phyloP scores from a whole-genome alignment of 2,888 invertebrate genomes.

The Drosophila seclusa region DNA sequence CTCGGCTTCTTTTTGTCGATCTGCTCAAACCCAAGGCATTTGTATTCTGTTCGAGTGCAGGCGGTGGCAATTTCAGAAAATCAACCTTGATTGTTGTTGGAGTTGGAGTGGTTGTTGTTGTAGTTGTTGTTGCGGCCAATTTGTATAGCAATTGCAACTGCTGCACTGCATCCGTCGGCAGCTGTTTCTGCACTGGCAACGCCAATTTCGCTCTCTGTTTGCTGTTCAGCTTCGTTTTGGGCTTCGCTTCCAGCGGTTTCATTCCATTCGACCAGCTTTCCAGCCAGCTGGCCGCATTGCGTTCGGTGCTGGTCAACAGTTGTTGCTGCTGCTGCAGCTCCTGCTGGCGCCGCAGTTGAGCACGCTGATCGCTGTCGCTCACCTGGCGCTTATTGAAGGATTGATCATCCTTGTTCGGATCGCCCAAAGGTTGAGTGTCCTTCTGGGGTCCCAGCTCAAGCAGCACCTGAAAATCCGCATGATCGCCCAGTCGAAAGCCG shows the following conservation, averaged over 20 bases:
- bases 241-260: constrained; percentile 71
- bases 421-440: constrained; percentile 89
- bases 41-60: constrained; percentile 50
- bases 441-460: constrained; percentile 92
- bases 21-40: constrained; percentile 34
- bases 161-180: constrained; percentile 83
- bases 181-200: constrained; percentile 71
- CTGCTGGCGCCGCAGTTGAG: constrained; percentile 70
- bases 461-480: constrained; percentile 92
- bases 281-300: constrained; percentile 85
- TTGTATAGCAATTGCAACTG: constrained; percentile 84
- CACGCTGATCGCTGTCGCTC: constrained; percentile 68
- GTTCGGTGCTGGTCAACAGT: constrained; percentile 83
- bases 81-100: constrained; percentile 18
- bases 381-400: constrained; percentile 83
- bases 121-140: constrained; percentile 71
- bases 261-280: constrained; percentile 88
- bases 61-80: constrained; percentile 57
- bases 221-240: constrained; percentile 19
- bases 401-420: constrained; percentile 76
- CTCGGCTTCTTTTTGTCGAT: constrained; percentile 84
- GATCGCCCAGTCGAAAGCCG: constrained; percentile 92
- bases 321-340: constrained; percentile 83
- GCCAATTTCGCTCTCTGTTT: constrained; percentile 18
- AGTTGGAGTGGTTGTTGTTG: constrained; percentile 14